Base-by-base conservation (phyloP, 2,797 vertebrate genomes). In the Chiloscyllium punctatum region DNA sequence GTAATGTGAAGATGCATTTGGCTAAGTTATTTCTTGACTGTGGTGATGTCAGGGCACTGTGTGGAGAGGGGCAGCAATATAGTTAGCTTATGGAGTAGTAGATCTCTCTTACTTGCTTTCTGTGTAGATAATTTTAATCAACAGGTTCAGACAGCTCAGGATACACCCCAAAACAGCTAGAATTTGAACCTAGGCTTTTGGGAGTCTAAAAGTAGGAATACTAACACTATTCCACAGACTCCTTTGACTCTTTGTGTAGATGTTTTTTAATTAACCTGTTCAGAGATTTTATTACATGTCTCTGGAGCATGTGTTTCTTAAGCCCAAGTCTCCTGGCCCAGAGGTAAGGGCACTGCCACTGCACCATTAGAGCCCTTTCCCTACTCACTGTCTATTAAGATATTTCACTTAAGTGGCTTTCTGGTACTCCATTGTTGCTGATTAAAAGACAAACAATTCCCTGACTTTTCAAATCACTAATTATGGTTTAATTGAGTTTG, bases 381-480 rank as follows among this genome's bases (percentile, higher is more conserved):
- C 57, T 62, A 11, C 57, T 62, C 57, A 62, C 88, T 33, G n/a
- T n/a, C 90, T n/a, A 68, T 68, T 92, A 84, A 21, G 15, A 66
- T 91, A 37, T 66, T 68, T 7, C 62, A 66, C n/a, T 68, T 37
- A 37, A 68, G 62, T 66, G 37, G 7, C 57, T 92, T 92, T 92
- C 62, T 42, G 57, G 62, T 68, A 92, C 88, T n/a, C 25, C 23
- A 68, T 92, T 92, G 90, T 68, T 68, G 37, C 90, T 68, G 90
- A 92, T 92, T 68, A 92, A 92, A 92, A 92, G 57, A 68, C 68
- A 68, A 68, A 37, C n/a, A 68, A 6, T 37, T 92, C 48, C 30
- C 87, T 92, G 90, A 23, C 90, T 92, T 92, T 68, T 68, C 66
- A 84, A 68, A 92, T 92, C 7, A 92, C 33, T 62, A 92, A 92